These are phyloP conservation scores for Drepanosiphum platanoidis DNA, from an alignment of 2,888 invertebrate genomes.

Conservation along the genomic window DNA sequence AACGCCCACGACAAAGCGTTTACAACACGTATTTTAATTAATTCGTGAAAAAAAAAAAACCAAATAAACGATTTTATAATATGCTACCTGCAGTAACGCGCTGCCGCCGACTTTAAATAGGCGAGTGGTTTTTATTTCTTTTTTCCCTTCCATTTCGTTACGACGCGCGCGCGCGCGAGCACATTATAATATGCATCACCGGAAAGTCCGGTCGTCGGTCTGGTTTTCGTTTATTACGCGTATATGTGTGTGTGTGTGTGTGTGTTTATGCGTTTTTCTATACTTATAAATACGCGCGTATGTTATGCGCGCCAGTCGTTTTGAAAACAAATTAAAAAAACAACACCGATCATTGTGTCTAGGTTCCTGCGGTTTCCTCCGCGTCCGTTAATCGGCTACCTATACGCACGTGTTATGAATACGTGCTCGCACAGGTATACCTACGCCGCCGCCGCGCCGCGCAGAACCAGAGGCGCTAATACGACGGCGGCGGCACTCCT, in stretches of 20 bases:
- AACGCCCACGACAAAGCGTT: conserved; percentile 25
- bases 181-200: not conserved
- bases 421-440: too few species aligned
- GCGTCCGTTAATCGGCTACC: not conserved
- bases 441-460: not conserved
- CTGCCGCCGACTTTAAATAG: conserved; percentile 10
- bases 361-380: not conserved
- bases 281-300: not conserved
- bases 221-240: not conserved
- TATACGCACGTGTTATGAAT: not conserved
- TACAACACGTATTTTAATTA: conserved; percentile 43
- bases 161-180: not conserved
- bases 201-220: conserved; percentile 29
- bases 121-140: not conserved
- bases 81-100: conserved; percentile 18
- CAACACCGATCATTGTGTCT: conserved; percentile 13
- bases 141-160: not conserved
- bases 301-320: conserved; percentile 3
- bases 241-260: not conserved
- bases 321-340: conserved; percentile 23
- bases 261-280: not conserved
- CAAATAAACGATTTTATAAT: conserved; percentile 14
- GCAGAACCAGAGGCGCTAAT: conserved; percentile 42
- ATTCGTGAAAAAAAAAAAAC: conserved; percentile 29
- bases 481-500: conserved; percentile 1